Percentiles rank a stretch among this genome's conserved stretches.
Evolutionary conservation across 2,797 vertebrate species (phyloP).

Genomic region (Psittacula derbiana): DNA sequence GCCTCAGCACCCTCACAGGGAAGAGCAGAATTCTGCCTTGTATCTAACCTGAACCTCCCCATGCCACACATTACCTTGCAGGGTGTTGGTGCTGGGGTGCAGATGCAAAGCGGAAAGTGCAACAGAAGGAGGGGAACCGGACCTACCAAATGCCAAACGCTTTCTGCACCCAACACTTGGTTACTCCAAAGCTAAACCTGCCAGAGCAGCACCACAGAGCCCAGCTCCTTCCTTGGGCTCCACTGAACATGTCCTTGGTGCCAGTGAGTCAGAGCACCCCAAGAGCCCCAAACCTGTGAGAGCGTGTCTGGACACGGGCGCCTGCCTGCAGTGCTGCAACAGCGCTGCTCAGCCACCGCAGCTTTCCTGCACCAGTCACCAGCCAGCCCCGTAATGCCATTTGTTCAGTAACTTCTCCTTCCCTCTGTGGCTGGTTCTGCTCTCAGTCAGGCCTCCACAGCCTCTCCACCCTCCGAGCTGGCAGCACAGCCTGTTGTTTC

Average conservation of each 20-base stretch:
- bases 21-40: background rate
- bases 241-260: background rate
- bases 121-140: background rate
- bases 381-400: fast-evolving
- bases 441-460: fast-evolving
- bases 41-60: background rate
- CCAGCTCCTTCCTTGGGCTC: background rate
- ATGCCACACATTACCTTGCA: fast-evolving
- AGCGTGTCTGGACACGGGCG: fast-evolving
- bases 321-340: fast-evolving
- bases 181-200: background rate
- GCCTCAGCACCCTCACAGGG: background rate
- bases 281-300: fast-evolving
- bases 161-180: fast-evolving
- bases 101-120: background rate
- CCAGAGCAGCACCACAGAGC: background rate
- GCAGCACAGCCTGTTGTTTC: background rate
- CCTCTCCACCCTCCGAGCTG: background rate
- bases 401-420: background rate
- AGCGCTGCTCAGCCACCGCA: background rate
- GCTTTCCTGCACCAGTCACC: fast-evolving
- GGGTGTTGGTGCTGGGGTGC: fast-evolving
- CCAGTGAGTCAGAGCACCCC: background rate
- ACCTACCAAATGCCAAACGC: background rate
- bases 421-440: background rate